These are phyloP conservation scores for Merops nubicus DNA, from an alignment of 2,113 vertebrate genomes.

Conservation along the genomic window DNA sequence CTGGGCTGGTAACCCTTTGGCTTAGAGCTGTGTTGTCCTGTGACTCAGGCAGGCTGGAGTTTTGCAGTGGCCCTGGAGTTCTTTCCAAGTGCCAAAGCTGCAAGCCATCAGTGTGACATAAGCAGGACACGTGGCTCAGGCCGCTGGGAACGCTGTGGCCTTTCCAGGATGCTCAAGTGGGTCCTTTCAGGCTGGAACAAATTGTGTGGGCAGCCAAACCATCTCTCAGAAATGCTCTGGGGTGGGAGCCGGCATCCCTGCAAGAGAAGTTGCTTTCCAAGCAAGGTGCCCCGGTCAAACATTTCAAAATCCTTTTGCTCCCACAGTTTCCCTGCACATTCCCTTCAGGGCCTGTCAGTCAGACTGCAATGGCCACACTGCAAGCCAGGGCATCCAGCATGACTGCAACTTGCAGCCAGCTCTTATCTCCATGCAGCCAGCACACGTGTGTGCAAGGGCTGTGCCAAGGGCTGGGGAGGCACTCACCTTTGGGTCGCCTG, in stretches of 20 bases:
- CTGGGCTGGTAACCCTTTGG: neutral
- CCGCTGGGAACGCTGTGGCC: constrained; percentile 40
- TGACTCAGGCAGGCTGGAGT: neutral
- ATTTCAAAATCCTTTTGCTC: constrained; percentile 28
- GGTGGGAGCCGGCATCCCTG: neutral
- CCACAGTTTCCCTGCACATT: constrained; percentile 10
- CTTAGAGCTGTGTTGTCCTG: fast-evolving
- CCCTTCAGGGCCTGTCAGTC: constrained; percentile 12
- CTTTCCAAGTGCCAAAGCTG: constrained; percentile 19
- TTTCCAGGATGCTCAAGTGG: constrained; percentile 37
- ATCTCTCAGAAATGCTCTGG: neutral
- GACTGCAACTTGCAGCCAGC: neutral
- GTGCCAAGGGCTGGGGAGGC: fast-evolving
- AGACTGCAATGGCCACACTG: neutral
- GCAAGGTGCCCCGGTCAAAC: neutral
- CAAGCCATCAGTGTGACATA: neutral
- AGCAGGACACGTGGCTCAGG: fast-evolving
- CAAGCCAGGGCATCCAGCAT: neutral
- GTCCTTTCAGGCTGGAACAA: constrained; percentile 35
- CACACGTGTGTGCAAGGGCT: fast-evolving
- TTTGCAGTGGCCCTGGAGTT: neutral
- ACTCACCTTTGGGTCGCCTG: fast-evolving
- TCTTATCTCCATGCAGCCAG: neutral
- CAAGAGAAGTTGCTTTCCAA: constrained; percentile 7
- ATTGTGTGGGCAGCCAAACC: neutral